Conservation (phyloP, 2,113 vertebrate species). For the Gambusia holbrooki region DNA sequence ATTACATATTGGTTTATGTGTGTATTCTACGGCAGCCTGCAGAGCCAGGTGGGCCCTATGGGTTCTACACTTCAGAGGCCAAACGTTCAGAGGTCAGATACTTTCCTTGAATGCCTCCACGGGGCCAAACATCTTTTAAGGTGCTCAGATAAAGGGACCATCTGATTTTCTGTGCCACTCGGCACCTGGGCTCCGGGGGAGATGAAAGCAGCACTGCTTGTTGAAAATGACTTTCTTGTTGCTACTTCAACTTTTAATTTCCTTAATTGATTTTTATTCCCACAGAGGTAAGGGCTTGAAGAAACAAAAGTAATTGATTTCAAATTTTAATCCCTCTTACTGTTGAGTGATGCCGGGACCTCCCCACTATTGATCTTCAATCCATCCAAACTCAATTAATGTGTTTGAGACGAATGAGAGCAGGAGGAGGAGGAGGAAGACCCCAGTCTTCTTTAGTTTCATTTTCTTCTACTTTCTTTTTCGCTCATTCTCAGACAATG, state of each 20-base stretch:
- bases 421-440: constrained; percentile 5
- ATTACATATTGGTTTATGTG: constrained; percentile 17
- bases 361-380: constrained; percentile 74
- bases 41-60: constrained; percentile 39
- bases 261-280: constrained; percentile 76
- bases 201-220: constrained; percentile 47
- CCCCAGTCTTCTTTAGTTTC: constrained; percentile 20
- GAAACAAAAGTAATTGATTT: constrained; percentile 78
- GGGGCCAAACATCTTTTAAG: constrained; percentile 21
- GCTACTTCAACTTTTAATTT: constrained; percentile 76
- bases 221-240: constrained; percentile 69
- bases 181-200: not conserved
- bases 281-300: constrained; percentile 67
- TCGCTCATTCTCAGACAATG: constrained; percentile 27
- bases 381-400: constrained; percentile 81
- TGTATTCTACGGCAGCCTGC: constrained; percentile 3
- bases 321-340: constrained; percentile 78
- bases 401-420: constrained; percentile 57
- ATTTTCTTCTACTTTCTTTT: constrained; percentile 32
- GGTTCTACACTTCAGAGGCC: constrained; percentile 25
- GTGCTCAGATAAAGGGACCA: constrained; percentile 28
- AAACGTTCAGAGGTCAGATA: constrained; percentile 52
- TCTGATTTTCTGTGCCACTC: constrained; percentile 40
- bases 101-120: constrained; percentile 4
- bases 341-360: constrained; percentile 62